phyloP scores from a whole-genome alignment of 2,888 invertebrate genomes.

The Erebia ligea region DNA sequence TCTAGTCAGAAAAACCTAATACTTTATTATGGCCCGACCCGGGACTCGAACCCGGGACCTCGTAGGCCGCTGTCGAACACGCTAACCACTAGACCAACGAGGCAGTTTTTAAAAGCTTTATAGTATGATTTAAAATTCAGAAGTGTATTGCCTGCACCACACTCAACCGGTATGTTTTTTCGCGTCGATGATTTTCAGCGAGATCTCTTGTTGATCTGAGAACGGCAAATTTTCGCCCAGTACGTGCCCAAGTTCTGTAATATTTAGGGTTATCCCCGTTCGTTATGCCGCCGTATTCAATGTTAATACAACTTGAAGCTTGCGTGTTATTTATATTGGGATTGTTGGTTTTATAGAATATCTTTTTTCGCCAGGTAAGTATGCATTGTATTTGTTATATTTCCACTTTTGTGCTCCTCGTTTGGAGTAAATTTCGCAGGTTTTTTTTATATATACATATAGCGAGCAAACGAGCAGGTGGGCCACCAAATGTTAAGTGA shows the following conservation, averaged over 20 bases:
- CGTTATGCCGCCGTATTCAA: slow-evolving; percentile 50
- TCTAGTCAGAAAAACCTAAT: too few relatives aligned
- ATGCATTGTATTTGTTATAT: not conserved
- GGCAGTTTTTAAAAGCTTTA: too few relatives aligned
- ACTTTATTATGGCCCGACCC: too few relatives aligned
- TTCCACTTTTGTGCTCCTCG: not conserved
- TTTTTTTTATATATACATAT: too few relatives aligned
- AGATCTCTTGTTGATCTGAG: slow-evolving; percentile 79
- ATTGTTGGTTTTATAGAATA: slow-evolving; percentile 4
- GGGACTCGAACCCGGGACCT: too few relatives aligned
- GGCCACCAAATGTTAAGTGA: too few relatives aligned
- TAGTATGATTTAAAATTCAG: not conserved
- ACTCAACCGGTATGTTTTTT: slow-evolving; percentile 66
- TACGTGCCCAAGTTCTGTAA: slow-evolving; percentile 71
- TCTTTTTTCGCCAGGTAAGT: not conserved
- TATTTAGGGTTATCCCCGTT: slow-evolving; percentile 58
- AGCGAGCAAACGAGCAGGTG: too few relatives aligned
- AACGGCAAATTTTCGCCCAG: slow-evolving; percentile 71
- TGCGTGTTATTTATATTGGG: slow-evolving; percentile 25
- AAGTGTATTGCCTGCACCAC: slow-evolving; percentile 32
- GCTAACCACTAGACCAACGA: too few relatives aligned
- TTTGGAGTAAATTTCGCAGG: too few relatives aligned
- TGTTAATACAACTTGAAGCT: slow-evolving; percentile 48
- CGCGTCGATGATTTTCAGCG: slow-evolving; percentile 72
- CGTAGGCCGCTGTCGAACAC: too few relatives aligned